Percentiles rank a stretch among this genome's conserved stretches.
Evolutionary conservation across 1,140 invertebrate species (phyloP).

Genomic region (Pinna nobilis): DNA sequence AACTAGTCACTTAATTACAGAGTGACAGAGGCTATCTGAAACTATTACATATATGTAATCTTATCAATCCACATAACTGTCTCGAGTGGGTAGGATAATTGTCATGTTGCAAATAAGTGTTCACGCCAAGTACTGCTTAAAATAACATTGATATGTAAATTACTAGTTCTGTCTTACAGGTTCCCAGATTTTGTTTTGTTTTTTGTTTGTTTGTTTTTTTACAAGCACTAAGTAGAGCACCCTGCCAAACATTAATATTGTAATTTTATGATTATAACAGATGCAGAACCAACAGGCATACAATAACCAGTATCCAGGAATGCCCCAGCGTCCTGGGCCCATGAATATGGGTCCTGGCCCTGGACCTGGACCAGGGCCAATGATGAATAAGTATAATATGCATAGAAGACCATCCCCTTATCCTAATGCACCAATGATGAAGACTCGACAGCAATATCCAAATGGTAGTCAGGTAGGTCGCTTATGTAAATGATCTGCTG

Average conservation of each 20-base stretch:
- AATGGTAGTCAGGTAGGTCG: constrained; percentile 52
- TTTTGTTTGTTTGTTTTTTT: neutral
- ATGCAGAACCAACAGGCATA: constrained; percentile 55
- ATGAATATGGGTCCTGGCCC: constrained; percentile 60
- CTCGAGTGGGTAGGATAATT: too few species aligned
- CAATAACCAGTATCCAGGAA: constrained; percentile 55
- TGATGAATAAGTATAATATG: constrained; percentile 61
- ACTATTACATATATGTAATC: too few species aligned
- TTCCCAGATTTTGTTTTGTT: neutral
- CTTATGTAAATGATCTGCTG: neutral
- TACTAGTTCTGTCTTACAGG: too few species aligned
- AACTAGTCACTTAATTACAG: too few species aligned
- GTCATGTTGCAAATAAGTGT: too few species aligned
- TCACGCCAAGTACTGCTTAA: too few species aligned
- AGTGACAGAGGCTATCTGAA: too few species aligned
- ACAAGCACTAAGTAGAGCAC: neutral
- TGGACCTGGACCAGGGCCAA: constrained; percentile 75
- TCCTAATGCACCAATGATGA: constrained; percentile 65
- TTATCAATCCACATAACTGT: too few species aligned
- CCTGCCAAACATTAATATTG: neutral
- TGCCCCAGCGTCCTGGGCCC: constrained; percentile 58
- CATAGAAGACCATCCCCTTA: constrained; percentile 59
- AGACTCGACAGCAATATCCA: constrained; percentile 57
- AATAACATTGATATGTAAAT: too few species aligned
- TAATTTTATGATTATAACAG: constrained; percentile 25